Conservation (phyloP, 37 sponge, comb jelly and placozoan genomes). For the Theonella swinhoei region DNA sequence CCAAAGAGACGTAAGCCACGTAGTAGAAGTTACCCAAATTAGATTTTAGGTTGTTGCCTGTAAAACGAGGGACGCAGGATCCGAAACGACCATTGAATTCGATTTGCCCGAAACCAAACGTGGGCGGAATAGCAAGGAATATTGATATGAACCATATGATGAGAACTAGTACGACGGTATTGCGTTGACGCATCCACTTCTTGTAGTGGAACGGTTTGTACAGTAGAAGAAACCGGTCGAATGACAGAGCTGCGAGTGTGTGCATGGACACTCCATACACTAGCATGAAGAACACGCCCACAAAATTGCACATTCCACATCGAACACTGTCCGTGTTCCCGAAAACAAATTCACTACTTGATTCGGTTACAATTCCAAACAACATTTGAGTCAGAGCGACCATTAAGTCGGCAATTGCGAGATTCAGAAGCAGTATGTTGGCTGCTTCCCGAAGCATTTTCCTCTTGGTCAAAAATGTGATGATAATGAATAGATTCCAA, state of each 20-base stretch:
- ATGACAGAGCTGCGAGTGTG: conserved; percentile 52
- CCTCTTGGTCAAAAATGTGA: conserved; percentile 43
- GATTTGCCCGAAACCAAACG: conserved; percentile 60
- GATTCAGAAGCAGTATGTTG: conserved; percentile 64
- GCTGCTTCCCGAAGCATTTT: conserved; percentile 66
- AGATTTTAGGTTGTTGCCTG: not conserved
- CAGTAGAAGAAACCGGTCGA: conserved; percentile 72
- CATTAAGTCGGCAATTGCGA: conserved; percentile 51
- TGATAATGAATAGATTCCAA: conserved; percentile 81
- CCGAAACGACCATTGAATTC: conserved; percentile 76
- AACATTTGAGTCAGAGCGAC: conserved; percentile 31
- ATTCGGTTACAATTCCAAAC: conserved; percentile 21
- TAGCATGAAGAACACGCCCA: conserved; percentile 57
- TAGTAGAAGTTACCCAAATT: conserved; percentile 38
- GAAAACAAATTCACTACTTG: conserved; percentile 42
- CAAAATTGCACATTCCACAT: conserved; percentile 43
- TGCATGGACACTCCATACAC: conserved; percentile 58
- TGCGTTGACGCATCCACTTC: conserved; percentile 24
- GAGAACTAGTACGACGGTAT: conserved; percentile 20
- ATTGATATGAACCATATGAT: conserved; percentile 36
- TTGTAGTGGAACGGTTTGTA: conserved; percentile 65
- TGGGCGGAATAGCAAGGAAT: conserved; percentile 39
- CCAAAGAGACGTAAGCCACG: conserved; percentile 32
- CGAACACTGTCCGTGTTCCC: conserved; percentile 50
- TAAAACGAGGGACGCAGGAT: conserved; percentile 66